These are phyloP conservation scores for Meleagris gallopavo DNA, from an alignment of 2,113 vertebrate genomes.

Conservation along the genomic window DNA sequence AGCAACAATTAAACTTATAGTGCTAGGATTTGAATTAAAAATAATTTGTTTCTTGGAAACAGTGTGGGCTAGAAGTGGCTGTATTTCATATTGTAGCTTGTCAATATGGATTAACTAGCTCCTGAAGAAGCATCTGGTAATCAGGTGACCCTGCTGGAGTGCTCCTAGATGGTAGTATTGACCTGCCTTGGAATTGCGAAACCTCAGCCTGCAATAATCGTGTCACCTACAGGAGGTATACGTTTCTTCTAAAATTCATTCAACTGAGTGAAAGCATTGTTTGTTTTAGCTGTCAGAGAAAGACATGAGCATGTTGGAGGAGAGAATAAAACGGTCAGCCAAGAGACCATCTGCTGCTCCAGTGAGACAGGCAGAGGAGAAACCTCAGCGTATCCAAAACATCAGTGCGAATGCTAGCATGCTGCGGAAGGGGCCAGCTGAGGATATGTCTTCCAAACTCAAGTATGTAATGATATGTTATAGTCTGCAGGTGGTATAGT, in stretches of 20 bases:
- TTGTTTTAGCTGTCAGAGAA: conserved; percentile 92
- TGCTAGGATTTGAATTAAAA: neutral
- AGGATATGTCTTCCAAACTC: conserved; percentile 95
- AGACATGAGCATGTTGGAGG: conserved; percentile 99
- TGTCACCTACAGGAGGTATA: neutral
- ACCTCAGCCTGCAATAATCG: neutral
- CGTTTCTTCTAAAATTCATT: neutral
- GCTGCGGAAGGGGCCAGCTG: conserved; percentile 86
- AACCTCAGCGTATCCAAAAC: conserved; percentile 81
- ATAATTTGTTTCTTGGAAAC: neutral
- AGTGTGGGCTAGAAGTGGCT: neutral
- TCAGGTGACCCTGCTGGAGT: neutral
- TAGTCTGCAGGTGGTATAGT: neutral
- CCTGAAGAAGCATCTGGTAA: neutral
- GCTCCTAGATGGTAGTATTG: neutral
- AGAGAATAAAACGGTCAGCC: conserved; percentile 95
- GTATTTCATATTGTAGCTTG: neutral
- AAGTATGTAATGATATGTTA: conserved; percentile 82
- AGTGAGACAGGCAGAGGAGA: conserved; percentile 85
- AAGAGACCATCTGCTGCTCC: conserved; percentile 87
- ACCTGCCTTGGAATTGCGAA: neutral
- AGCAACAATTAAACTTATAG: neutral
- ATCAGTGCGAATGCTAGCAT: conserved; percentile 84
- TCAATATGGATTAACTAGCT: neutral
- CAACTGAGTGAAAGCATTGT: neutral